Percentiles rank a stretch among this genome's conserved stretches.
Evolutionary conservation across 2,797 vertebrate genomes (phyloP).

Genomic region (Pteronotus mesoamericanus): DNA sequence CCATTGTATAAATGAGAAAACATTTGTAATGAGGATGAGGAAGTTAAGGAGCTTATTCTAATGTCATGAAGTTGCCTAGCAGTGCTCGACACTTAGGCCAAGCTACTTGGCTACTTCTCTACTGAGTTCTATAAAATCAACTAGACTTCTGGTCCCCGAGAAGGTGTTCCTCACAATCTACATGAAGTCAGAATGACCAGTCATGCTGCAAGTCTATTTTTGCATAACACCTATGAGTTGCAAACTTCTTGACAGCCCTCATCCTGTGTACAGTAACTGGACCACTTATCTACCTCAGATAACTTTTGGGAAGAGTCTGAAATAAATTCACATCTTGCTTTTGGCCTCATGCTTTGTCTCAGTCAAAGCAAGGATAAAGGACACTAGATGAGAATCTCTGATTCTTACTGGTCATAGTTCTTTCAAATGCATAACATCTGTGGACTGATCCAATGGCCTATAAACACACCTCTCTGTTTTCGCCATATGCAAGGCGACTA

Average conservation of each 20-base stretch:
- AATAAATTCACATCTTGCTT: neutral
- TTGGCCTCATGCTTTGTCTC: neutral
- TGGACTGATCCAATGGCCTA: neutral
- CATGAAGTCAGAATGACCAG: neutral
- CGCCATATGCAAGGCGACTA: neutral
- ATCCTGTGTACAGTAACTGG: neutral
- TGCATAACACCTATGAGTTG: neutral
- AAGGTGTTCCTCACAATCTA: neutral
- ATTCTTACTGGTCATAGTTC: neutral
- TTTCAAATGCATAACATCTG: neutral
- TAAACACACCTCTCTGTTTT: neutral
- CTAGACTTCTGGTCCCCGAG: neutral
- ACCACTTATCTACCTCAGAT: neutral
- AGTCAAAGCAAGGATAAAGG: neutral
- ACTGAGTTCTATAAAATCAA: neutral
- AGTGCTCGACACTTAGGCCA: neutral
- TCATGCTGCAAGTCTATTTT: neutral
- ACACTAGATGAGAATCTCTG: neutral
- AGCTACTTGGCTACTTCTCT: neutral
- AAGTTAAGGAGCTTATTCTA: neutral
- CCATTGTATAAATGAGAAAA: neutral
- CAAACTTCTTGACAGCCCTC: neutral
- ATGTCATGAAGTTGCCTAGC: neutral
- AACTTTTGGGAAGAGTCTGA: neutral
- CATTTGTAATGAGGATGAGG: neutral